Evolutionary conservation across 1,140 invertebrate species (phyloP).

Genomic region (Teleopsis dalmanni): DNA sequence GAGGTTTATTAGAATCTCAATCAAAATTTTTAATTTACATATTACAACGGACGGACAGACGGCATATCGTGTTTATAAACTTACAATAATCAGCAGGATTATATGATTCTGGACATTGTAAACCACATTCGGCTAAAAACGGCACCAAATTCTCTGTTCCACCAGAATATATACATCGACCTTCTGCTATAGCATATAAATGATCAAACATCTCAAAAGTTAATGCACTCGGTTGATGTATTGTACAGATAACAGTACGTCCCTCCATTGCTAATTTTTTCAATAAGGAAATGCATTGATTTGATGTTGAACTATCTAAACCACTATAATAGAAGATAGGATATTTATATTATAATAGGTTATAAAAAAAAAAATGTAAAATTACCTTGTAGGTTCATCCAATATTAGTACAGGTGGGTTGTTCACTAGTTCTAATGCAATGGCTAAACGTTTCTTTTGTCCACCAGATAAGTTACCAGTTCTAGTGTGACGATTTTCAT

Average conservation of each 20-base stretch:
- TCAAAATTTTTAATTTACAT: not conserved
- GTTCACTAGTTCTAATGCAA: conserved; percentile 75
- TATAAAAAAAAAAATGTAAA: not conserved
- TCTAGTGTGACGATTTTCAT: conserved; percentile 55
- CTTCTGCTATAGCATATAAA: conserved; percentile 72
- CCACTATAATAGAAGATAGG: conserved; percentile 56
- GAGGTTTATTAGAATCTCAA: too few relatives aligned
- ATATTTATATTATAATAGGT: not conserved
- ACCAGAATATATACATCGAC: conserved; percentile 78
- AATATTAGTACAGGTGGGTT: conserved; percentile 87
- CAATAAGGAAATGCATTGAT: conserved; percentile 74
- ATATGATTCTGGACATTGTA: conserved; percentile 78
- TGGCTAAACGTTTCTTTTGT: conserved; percentile 77
- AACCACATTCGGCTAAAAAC: conserved; percentile 61
- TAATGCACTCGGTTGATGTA: conserved; percentile 84
- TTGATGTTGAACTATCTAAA: conserved; percentile 83
- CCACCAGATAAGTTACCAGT: conserved; percentile 73
- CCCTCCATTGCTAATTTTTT: conserved; percentile 78
- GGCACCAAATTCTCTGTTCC: conserved; percentile 63
- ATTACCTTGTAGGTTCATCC: conserved; percentile 87
- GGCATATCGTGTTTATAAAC: too few relatives aligned
- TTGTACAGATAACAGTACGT: conserved; percentile 84
- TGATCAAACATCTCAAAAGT: conserved; percentile 87
- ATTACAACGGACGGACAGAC: too few relatives aligned
- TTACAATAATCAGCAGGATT: conserved; percentile 87